These are phyloP conservation scores for Luperina testacea DNA, from an alignment of 2,888 invertebrate genomes.

Conservation along the genomic window DNA sequence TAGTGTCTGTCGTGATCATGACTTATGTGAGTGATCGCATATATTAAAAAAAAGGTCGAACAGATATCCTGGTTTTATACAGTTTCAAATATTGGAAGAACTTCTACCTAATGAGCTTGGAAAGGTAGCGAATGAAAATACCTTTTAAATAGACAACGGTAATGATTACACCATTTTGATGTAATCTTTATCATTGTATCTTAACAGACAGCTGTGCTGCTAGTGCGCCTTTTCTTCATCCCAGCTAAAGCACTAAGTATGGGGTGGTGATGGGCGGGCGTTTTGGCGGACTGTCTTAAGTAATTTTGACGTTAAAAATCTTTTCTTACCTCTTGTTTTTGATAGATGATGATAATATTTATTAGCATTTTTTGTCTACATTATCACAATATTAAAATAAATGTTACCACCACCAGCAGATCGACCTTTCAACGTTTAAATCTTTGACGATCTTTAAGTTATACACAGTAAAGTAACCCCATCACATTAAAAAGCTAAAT, in stretches of 20 bases:
- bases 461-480: conserved; percentile 10
- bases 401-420: neutral
- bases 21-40: conserved; percentile 7
- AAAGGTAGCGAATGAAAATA: neutral
- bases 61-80: neutral
- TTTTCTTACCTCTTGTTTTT: neutral
- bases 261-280: neutral
- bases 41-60: neutral
- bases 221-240: neutral
- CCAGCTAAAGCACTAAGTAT: neutral
- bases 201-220: neutral
- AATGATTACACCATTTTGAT: neutral
- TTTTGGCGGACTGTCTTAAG: neutral
- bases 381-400: neutral
- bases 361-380: neutral
- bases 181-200: neutral
- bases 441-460: conserved; percentile 16
- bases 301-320: neutral
- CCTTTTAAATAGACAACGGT: neutral
- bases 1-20: conserved; percentile 10
- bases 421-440: neutral
- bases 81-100: neutral
- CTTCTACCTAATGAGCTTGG: neutral
- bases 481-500: conserved; percentile 48
- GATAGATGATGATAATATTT: neutral